Evolutionary conservation across 92 coral and sea anemone species (phyloP).

Genomic region (Zoanthus solanderi): DNA sequence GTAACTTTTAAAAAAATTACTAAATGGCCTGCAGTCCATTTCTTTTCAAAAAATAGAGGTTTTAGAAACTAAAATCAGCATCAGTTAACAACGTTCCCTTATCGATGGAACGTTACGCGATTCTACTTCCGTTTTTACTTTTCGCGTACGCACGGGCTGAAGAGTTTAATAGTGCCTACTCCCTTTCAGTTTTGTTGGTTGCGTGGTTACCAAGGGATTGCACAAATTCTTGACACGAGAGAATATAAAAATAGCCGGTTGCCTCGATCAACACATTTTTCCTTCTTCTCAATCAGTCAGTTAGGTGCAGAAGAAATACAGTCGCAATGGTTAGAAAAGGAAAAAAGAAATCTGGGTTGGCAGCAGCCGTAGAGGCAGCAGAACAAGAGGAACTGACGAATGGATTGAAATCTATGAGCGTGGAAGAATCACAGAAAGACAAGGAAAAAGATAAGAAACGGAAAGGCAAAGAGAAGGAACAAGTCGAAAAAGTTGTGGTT

Average conservation of each 20-base stretch:
- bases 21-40: too few species aligned
- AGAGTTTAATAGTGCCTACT: too few species aligned
- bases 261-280: not conserved
- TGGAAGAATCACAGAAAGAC: slow-evolving; percentile 29
- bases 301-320: not conserved
- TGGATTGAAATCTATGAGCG: slow-evolving; percentile 51
- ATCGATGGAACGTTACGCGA: too few species aligned
- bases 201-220: slow-evolving; percentile 43
- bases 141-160: too few species aligned
- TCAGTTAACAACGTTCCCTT: too few species aligned
- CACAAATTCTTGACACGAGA: slow-evolving; percentile 28
- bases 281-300: not conserved
- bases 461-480: slow-evolving; percentile 41
- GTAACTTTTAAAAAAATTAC: too few species aligned
- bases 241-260: slow-evolving; percentile 8
- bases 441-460: slow-evolving; percentile 18
- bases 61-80: too few species aligned
- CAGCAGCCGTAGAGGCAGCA: slow-evolving; percentile 98
- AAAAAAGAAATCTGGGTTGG: slow-evolving; percentile 86
- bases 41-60: too few species aligned
- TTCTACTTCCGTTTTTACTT: too few species aligned
- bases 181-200: too few species aligned
- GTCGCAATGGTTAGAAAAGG: slow-evolving; percentile 51
- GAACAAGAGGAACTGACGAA: slow-evolving; percentile 77
- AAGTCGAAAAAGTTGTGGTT: slow-evolving; percentile 19